Evolutionary conservation across 2,113 vertebrate genomes (phyloP), one percentile per base, ranked within the genome.

Genomic region (Alligator mississippiensis): DNA sequence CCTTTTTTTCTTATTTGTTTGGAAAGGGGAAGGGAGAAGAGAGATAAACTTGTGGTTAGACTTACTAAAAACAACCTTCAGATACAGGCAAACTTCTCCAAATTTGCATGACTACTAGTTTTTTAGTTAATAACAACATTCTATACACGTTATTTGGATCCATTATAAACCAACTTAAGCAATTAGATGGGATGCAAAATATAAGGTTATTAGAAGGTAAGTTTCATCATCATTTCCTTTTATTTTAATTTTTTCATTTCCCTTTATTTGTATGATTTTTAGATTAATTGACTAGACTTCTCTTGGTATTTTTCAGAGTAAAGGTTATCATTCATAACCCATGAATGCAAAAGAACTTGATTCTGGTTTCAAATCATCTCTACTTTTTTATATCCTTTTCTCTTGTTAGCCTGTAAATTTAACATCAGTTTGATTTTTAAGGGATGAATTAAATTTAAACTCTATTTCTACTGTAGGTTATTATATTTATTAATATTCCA

Each of bases 1-100:
- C 88, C 90, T 97, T 96, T 90, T 61, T 92, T 81, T 91, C 91
- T 96, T 96, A 94, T 8, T 93, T 97, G 92, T 97, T 91, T 80
- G 90, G 59, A 95, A 79, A 89, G 88, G 77, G 79, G 27, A 90
- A 80, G 85, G 90, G 87, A 88, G 57, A 77, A 91, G 96, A 95
- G 61, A 94, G 83, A 68, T 61, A 97, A 95, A 22, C 61, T 25
- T 79, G 89, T 91, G 79, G 88, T 97, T 97, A 98, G 93, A 95
- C 81, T 95, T 94, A 84, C 80, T 90, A 60, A 74, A 96, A 92
- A 93, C 30, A 14, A 95, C 92, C 64, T 28, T 9, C 78, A 84
- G 88, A 57, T 18, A 91, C 34, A 28, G 27, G 13, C 16, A 82
- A 75, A 60, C 59, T 55, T 16, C 18, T 62, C 34, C 21, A 60